These are phyloP conservation scores for Tragelaphus scriptus DNA, from an alignment of 2,113 vertebrate species.

Conservation along the genomic window DNA sequence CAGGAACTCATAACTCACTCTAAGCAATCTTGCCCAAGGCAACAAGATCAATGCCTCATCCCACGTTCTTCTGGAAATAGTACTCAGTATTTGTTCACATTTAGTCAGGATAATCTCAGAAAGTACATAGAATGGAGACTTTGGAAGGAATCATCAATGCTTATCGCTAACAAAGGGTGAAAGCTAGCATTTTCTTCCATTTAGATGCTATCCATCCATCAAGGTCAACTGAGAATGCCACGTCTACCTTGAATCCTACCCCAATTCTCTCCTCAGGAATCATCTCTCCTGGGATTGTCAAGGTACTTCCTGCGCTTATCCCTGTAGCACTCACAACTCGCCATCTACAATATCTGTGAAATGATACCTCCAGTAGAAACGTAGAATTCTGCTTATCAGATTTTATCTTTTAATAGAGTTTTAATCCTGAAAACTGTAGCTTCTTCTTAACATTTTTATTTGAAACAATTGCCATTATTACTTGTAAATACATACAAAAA, in stretches of 20 bases:
- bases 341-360: background rate
- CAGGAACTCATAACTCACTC: background rate
- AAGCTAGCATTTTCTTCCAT: background rate
- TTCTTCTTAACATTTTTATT: constrained; percentile 11
- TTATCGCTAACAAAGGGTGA: background rate
- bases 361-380: background rate
- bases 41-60: background rate
- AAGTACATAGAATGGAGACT: background rate
- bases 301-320: background rate
- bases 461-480: background rate
- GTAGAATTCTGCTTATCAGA: background rate
- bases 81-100: background rate
- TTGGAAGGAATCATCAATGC: background rate
- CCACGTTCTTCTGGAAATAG: background rate
- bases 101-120: background rate
- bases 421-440: background rate
- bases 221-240: background rate
- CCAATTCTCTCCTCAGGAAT: background rate
- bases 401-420: background rate
- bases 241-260: background rate
- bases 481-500: background rate
- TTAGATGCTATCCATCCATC: background rate
- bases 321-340: background rate
- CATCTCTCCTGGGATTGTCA: background rate
- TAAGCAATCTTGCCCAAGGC: background rate